Evolutionary conservation across 2,888 invertebrate species (phyloP), one percentile per base, ranked within the genome.

Genomic region (Xestobium rufovillosum): DNA sequence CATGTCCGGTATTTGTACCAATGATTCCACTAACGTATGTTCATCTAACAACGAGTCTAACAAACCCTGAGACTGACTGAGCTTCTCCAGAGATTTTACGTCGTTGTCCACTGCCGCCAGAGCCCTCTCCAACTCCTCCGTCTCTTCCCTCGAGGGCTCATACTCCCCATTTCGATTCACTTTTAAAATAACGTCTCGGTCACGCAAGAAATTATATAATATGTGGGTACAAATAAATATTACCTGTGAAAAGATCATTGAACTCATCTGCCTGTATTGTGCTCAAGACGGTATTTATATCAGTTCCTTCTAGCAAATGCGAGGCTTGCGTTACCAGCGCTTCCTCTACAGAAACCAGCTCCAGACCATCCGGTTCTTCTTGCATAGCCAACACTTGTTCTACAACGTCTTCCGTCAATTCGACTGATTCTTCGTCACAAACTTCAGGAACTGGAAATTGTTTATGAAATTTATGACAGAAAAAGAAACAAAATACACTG

Each of bases 101-200:
- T 80, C 79, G 57, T 80, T 78, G 57, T 83, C 82, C 28, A 83
- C 84, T 31, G 80, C 80, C 50, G 83, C 83, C 44, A 91, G 66
- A 4, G 89, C 90, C 41, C 89, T 78, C 59, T 90, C 89, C 51
- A 91, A 66, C 61, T 90, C 90, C 48, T 90, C 89, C 19, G 87
- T 82, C 65, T 91, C 90, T 57, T 87, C 89, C 58, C 78, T 73
- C 31, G 80, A 75, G 23, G 80, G 80, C 52, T 76, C 75, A 52
- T 77, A 78, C 46, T 77, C 78, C n/a, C 79, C 80, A 58, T 80
- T 80, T 60, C 77, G 76, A 59, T 77, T 76, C 55, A 75, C 77
- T 76, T 53, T 9, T 61, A 59, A 43, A 45, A 38, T 39, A 40
- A 19, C n/a, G n/a, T n/a, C n/a, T n/a, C n/a, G n/a, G n/a, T n/a